phyloP scores from a whole-genome alignment of 1,140 invertebrate species.

The Dinothrombium tinctorium region DNA sequence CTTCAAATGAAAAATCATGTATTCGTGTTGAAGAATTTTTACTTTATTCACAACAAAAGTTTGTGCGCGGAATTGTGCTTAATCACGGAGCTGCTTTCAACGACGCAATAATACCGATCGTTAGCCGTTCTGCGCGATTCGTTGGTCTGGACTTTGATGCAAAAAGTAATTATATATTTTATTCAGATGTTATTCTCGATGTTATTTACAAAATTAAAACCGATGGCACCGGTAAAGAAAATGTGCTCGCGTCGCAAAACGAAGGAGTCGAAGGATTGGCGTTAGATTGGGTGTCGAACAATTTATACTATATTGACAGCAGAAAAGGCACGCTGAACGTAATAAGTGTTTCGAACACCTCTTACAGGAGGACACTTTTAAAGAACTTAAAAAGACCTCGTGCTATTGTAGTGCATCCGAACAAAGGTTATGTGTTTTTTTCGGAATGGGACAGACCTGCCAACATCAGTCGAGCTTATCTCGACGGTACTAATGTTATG shows the following conservation, averaged over 20 bases:
- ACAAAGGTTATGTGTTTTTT: slow-evolving; percentile 72
- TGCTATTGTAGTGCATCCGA: slow-evolving; percentile 86
- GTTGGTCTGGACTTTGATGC: slow-evolving; percentile 93
- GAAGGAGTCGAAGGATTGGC: slow-evolving; percentile 90
- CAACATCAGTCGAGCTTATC: slow-evolving; percentile 69
- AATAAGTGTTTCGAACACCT: slow-evolving; percentile 56
- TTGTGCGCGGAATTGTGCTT: slow-evolving; percentile 79
- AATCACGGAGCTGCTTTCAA: slow-evolving; percentile 69
- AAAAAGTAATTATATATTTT: slow-evolving; percentile 73
- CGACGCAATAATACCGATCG: slow-evolving; percentile 58
- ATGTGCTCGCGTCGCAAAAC: slow-evolving; percentile 81
- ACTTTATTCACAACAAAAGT: slow-evolving; percentile 88
- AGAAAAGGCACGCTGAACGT: slow-evolving; percentile 85
- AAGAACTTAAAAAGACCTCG: slow-evolving; percentile 71
- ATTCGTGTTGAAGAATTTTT: slow-evolving; percentile 66
- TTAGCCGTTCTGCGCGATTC: slow-evolving; percentile 68
- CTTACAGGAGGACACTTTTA: slow-evolving; percentile 53
- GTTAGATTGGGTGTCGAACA: slow-evolving; percentile 89
- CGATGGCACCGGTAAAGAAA: slow-evolving; percentile 66
- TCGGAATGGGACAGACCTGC: slow-evolving; percentile 89
- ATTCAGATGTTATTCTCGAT: slow-evolving; percentile 87
- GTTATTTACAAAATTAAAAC: slow-evolving; percentile 76
- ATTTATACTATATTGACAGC: slow-evolving; percentile 93
- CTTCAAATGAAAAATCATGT: slow-evolving; percentile 52
- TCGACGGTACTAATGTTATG: slow-evolving; percentile 58